Percentiles rank a stretch among this genome's conserved stretches.
Evolutionary conservation across 2,888 invertebrate genomes (phyloP).

Genomic region (Sarcophaga rosellei): DNA sequence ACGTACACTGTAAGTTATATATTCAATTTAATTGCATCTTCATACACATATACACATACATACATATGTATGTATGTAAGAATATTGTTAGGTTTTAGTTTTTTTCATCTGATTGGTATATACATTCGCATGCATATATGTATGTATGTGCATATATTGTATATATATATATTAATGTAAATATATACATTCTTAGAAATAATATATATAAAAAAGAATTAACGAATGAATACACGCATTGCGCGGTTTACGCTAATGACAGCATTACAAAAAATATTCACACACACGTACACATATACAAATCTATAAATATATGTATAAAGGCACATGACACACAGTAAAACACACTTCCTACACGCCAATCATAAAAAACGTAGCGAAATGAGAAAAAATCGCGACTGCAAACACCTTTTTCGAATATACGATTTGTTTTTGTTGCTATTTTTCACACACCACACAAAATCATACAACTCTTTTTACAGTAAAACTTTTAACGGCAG

Average conservation of each 20-base stretch:
- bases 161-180: constrained; percentile 10
- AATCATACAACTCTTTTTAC: constrained; percentile 55
- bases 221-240: constrained; percentile 52
- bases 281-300: not conserved
- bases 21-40: constrained; percentile 3
- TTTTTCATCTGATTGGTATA: not conserved
- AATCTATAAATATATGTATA: not conserved
- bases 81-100: constrained; percentile 4
- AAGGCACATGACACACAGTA: not conserved
- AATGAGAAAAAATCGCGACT: constrained; percentile 54
- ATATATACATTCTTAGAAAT: not conserved
- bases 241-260: constrained; percentile 51
- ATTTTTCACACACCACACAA: constrained; percentile 19
- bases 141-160: not conserved
- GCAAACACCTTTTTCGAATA: constrained; percentile 53
- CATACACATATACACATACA: not conserved
- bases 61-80: not conserved
- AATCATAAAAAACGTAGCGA: constrained; percentile 53
- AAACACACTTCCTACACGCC: constrained; percentile 40
- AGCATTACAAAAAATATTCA: constrained; percentile 35
- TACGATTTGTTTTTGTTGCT: constrained; percentile 46
- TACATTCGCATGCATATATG: too few relatives aligned
- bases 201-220: constrained; percentile 39
- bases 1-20: not conserved
- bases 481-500: constrained; percentile 25